Evolutionary conservation across 2,888 invertebrate genomes (phyloP), one percentile per base, ranked within the genome.

Genomic region (Leptopilina syphax): DNA sequence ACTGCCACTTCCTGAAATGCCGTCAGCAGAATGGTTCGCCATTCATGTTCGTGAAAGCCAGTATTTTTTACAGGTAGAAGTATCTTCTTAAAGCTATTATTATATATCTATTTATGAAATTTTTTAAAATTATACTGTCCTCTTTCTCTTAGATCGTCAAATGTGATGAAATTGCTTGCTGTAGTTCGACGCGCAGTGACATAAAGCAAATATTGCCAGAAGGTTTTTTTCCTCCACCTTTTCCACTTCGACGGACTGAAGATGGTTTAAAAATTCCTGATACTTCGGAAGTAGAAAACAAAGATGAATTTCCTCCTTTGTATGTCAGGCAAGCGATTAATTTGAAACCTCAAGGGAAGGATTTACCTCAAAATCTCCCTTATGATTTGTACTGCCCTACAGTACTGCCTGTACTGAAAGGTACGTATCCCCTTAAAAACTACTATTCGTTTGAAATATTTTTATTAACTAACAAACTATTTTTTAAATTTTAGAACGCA

Each of bases 41-140:
- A 80, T 82, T 79, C 85, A 87, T 81, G 85, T 86, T 41, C 77
- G 83, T 82, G 84, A 86, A 80, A 83, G 83, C 70, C 85, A 86
- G 77, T 86, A 86, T 83, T 84, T 85, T 65, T 83, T 86, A 60
- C 84, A 85, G 82, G 77, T 83, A n/a, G n/a, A 24, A 70, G 79
- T 57, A n/a, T n/a, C n/a, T 81, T 78, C 63, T 80, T 77, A 66
- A 78, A 70, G 65, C 66, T 60, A 24, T 34, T 24, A 24, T 24
- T 24, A 10, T 27, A 65, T 27, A 18, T 47, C 7, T 8, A 7
- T 8, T 47, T 8, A 8, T 47, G 7, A 47, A 47, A 7, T 9
- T 6, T 7, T 8, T 47, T 1, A 47, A 5, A 47, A 47, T 5
- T n/a, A 47, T 47, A 8, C 3, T n/a, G n/a, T 47, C 9, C 8